Conservation (phyloP, 2,888 invertebrate species). For the Microplitis deprimator region DNA sequence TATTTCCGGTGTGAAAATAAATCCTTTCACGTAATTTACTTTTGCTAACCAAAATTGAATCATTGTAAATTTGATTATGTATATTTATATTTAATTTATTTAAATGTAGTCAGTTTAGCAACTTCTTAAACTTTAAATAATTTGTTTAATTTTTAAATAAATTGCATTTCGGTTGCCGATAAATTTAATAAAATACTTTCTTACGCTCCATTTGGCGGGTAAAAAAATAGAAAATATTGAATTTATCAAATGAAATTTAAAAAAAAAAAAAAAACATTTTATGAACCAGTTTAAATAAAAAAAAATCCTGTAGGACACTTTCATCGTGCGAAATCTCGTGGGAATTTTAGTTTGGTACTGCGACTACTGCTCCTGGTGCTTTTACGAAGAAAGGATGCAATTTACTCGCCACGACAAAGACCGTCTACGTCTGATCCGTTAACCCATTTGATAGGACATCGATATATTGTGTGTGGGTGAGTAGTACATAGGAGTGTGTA, state of each 20-base stretch:
- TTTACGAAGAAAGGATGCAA: conserved; percentile 55
- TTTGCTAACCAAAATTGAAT: neutral
- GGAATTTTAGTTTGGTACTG: conserved; percentile 37
- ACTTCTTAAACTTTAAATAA: neutral
- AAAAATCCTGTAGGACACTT: neutral
- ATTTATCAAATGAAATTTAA: neutral
- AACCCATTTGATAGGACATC: conserved; percentile 50
- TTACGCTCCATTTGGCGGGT: neutral
- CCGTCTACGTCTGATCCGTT: conserved; percentile 52
- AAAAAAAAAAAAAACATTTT: neutral
- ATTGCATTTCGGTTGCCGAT: neutral
- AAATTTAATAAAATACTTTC: neutral
- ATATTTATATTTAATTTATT: neutral
- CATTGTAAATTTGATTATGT: neutral
- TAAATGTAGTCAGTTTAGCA: neutral
- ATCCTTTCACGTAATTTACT: conserved; percentile 28
- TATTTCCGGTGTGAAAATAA: conserved; percentile 55
- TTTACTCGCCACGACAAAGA: conserved; percentile 59
- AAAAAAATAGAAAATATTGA: neutral
- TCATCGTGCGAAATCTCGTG: conserved; percentile 12
- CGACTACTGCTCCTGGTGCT: neutral
- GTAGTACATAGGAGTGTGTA: neutral
- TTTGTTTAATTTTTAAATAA: neutral
- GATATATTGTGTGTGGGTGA: conserved; percentile 44
- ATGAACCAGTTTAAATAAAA: neutral